Percentiles rank a stretch among this genome's conserved stretches.
These are phyloP conservation scores for Maconellicoccus hirsutus DNA, from an alignment of 1,140 invertebrate genomes.

Conservation along the genomic window DNA sequence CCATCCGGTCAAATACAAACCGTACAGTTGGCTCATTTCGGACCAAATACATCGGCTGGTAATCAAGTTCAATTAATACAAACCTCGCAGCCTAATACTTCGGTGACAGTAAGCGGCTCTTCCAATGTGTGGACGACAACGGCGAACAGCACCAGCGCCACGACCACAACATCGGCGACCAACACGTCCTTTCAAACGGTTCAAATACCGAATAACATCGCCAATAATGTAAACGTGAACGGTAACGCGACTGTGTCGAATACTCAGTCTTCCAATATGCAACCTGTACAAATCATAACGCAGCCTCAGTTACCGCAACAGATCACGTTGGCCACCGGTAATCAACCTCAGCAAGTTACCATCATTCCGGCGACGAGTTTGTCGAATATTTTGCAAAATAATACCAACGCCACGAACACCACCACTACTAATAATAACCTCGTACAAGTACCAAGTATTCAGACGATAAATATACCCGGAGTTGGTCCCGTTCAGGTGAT, in stretches of 20 bases:
- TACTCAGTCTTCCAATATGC: neutral
- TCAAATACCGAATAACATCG: neutral
- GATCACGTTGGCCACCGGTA: constrained; percentile 23
- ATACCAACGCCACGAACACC: constrained; percentile 18
- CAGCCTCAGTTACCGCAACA: constrained; percentile 19
- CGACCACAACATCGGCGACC: neutral
- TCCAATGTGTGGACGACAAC: neutral
- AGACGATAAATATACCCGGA: constrained; percentile 56
- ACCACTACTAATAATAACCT: constrained; percentile 4
- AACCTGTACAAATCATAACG: constrained; percentile 12
- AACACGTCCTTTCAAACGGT: neutral
- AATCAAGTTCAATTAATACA: neutral
- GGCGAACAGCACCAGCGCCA: neutral
- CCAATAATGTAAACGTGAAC: constrained; percentile 4
- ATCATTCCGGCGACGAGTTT: constrained; percentile 41
- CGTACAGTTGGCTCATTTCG: constrained; percentile 54
- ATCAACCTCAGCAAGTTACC: constrained; percentile 50
- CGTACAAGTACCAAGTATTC: constrained; percentile 32
- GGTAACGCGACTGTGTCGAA: neutral
- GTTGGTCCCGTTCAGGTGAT: constrained; percentile 65
- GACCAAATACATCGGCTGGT: neutral
- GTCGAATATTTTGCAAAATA: constrained; percentile 31
- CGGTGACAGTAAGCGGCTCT: neutral
- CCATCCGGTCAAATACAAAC: constrained; percentile 78
- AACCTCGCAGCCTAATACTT: neutral